Percentiles rank a stretch among this genome's conserved stretches.
Evolutionary conservation across 53 echinoderm and acorn worm species (phyloP).

Genomic region (Paracentrotus lividus): DNA sequence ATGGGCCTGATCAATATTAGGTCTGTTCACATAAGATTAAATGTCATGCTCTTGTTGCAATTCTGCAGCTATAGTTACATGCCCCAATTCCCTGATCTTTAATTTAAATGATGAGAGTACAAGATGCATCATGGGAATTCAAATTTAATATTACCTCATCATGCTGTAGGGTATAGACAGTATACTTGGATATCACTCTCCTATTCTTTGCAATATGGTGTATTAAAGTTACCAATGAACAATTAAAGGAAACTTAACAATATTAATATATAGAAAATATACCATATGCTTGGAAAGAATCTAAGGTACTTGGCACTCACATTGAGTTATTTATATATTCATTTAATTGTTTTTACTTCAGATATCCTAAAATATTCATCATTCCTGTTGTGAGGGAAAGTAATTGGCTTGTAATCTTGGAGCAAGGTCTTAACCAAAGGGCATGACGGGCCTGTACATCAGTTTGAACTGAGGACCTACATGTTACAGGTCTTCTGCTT

Average conservation of each 20-base stretch:
- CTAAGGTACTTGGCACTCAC: too few species aligned
- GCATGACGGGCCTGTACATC: too few species aligned
- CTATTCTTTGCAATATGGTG: background rate
- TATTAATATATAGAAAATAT: too few species aligned
- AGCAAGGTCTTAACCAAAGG: too few species aligned
- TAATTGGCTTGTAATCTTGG: too few species aligned
- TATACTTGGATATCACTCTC: background rate
- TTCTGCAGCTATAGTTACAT: conserved; percentile 34
- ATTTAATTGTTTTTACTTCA: too few species aligned
- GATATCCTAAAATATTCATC: too few species aligned
- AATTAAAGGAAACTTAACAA: too few species aligned
- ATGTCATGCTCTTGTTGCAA: conserved; percentile 13
- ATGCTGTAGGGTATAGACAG: conserved; percentile 16
- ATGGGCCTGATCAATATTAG: background rate
- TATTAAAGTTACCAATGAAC: background rate
- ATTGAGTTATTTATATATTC: too few species aligned
- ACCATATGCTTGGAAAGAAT: too few species aligned
- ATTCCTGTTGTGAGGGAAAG: too few species aligned
- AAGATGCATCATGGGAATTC: background rate
- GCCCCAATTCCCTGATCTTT: conserved; percentile 20
- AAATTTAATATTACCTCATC: conserved; percentile 13
- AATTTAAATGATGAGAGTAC: background rate
- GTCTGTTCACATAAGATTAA: conserved; percentile 11
- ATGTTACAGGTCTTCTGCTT: background rate
- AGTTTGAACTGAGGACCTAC: background rate